Evolutionary conservation across 2,113 vertebrate genomes (phyloP), one percentile per base, ranked within the genome.

Genomic region (Crotophaga sulcirostris): DNA sequence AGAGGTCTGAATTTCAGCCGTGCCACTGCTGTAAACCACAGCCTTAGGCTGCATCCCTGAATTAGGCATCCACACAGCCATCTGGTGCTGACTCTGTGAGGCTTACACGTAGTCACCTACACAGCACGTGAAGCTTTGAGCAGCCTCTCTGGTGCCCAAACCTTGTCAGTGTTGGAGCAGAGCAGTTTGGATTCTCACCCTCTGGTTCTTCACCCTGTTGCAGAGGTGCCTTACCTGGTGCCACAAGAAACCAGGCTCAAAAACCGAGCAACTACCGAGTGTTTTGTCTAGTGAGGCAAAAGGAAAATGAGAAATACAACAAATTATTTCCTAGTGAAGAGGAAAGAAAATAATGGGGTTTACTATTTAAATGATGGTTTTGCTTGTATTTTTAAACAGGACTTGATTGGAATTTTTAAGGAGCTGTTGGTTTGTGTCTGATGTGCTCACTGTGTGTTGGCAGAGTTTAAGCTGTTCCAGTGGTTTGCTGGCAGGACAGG

Each of bases 371-470:
- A 63, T 55, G 26, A 33, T 70, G 24, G 19, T 82, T 92, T 93
- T 16, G 23, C 36, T 88, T 85, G 68, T 12, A n/a, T 88, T 94
- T 94, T 92, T 68, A 56, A 94, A 33, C 73, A 68, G 52, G 28
- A 12, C 67, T 85, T 78, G 52, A 64, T 76, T 75, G 70, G 69
- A n/a, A 60, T 74, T 95, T 84, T 84, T 69, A 36, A 92, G 85
- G 80, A 40, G 49, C 49, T 40, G 52, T 90, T 96, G 91, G 92
- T 93, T 90, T 45, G 10, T 84, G 82, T 83, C 78, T 90, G 79
- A 64, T 96, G 79, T 2, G 75, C 64, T 73, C 67, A 6, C 51
- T 90, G 72, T 21, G 21, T 47, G 63, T 55, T 94, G 94, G 86
- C 95, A 94, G 86, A 67, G 69, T 52, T 55, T 67, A 44, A 31